Percentiles rank a stretch among this genome's conserved stretches.
Conservation (phyloP, 1,140 invertebrate species). For the Brachionus rotundiformis region DNA sequence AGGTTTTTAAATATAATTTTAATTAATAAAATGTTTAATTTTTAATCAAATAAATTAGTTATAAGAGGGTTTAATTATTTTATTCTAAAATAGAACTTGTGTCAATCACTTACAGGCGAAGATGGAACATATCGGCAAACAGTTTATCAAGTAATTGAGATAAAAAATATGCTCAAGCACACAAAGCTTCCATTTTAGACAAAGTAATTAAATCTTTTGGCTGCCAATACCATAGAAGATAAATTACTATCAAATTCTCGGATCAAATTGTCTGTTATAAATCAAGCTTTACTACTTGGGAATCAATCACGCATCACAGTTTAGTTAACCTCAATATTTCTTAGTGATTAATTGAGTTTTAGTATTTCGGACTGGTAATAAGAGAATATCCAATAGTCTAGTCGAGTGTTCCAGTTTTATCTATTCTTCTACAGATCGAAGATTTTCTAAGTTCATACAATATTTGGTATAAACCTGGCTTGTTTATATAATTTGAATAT, state of each 20-base stretch:
- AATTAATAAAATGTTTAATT: not conserved
- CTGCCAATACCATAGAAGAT: conserved; percentile 6
- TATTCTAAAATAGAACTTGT: not conserved
- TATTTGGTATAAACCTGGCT: not conserved
- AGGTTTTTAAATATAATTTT: not conserved
- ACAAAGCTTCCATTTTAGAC: not conserved
- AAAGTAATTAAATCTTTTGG: not conserved
- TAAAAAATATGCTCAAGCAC: not conserved
- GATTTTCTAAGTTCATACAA: not conserved
- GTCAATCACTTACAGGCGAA: not conserved
- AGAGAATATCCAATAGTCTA: not conserved
- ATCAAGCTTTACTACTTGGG: not conserved
- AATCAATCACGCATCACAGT: conserved; percentile 14
- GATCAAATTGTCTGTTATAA: conserved; percentile 9
- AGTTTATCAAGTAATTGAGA: not conserved
- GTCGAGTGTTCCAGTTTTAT: conserved; percentile 15
- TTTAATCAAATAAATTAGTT: not conserved
- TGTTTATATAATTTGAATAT: conserved; percentile 22
- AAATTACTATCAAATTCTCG: not conserved
- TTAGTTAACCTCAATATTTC: conserved; percentile 31
- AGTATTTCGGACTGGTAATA: not conserved
- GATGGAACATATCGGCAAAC: not conserved
- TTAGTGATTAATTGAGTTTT: conserved; percentile 26
- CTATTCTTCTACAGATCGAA: not conserved
- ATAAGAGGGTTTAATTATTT: not conserved